These are phyloP conservation scores for Trichoplusia ni DNA, from an alignment of 1,140 invertebrate species.

Conservation along the genomic window DNA sequence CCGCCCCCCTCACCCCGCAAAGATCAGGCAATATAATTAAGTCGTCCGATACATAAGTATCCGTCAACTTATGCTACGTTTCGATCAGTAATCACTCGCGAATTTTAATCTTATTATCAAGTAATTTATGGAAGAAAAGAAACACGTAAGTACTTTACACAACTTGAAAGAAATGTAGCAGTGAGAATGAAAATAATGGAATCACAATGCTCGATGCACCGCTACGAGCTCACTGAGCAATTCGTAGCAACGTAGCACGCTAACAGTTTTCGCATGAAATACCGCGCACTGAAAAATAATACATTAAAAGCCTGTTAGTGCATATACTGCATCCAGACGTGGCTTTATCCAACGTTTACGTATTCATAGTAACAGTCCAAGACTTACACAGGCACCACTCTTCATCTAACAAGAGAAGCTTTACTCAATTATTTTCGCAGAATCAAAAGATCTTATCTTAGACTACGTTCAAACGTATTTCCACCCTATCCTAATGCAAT, in stretches of 20 bases:
- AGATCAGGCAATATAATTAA: conserved; percentile 80
- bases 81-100: conserved; percentile 3
- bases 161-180: no score
- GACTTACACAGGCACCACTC: conserved; percentile 49
- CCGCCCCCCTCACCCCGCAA: conserved; percentile 48
- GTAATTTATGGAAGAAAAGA: background rate
- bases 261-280: conserved; percentile 3
- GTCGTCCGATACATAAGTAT: conserved; percentile 55
- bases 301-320: conserved; percentile 21
- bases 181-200: background rate
- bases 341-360: conserved; percentile 50
- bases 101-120: conserved; percentile 8
- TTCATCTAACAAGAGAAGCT: conserved; percentile 57
- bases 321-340: conserved; percentile 36
- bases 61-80: conserved; percentile 20
- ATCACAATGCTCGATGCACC: background rate
- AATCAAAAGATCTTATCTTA: conserved; percentile 20
- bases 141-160: background rate
- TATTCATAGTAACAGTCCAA: conserved; percentile 57
- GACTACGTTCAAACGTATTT: background rate
- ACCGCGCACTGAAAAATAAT: conserved; percentile 6
- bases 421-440: conserved; percentile 40
- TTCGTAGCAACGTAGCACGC: conserved; percentile 21
- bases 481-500: background rate
- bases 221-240: conserved; percentile 18